Conservation (phyloP, 2,797 vertebrate species). For the Siniperca scherzeri region DNA sequence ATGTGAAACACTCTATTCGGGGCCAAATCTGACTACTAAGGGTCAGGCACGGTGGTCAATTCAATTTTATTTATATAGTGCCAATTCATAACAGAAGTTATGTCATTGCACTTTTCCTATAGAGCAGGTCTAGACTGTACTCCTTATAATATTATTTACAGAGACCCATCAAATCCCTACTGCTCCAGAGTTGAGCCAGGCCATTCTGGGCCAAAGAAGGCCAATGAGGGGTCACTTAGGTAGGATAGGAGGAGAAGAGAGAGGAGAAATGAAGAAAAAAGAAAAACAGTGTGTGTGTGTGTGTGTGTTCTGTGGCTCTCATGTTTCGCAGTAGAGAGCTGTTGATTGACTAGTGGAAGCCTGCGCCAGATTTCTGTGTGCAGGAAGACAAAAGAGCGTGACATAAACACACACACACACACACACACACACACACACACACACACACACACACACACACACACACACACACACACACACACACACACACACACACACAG, state of each 20-base stretch:
- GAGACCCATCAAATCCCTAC: not conserved
- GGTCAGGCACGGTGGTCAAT: slow-evolving; percentile 39
- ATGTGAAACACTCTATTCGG: slow-evolving; percentile 38
- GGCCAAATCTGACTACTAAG: slow-evolving; percentile 24
- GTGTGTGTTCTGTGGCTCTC: slow-evolving; percentile 38
- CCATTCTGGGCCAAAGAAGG: slow-evolving; percentile 36
- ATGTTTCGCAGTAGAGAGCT: slow-evolving; percentile 57
- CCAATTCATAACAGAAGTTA: too few species aligned
- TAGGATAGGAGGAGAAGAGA: not conserved
- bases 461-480: slow-evolving; percentile 45
- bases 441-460: slow-evolving; percentile 38
- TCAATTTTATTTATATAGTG: too few species aligned
- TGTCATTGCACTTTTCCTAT: too few species aligned
- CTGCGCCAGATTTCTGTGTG: slow-evolving; percentile 61
- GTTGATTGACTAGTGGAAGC: slow-evolving; percentile 66
- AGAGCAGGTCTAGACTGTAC: too few species aligned
- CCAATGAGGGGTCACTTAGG: slow-evolving; percentile 21
- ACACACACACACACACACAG: slow-evolving; percentile 37
- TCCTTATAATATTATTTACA: too few species aligned
- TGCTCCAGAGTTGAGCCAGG: not conserved
- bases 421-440: slow-evolving; percentile 41
- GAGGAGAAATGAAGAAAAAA: not conserved
- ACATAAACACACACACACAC: slow-evolving; percentile 46
- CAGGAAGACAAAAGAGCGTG: slow-evolving; percentile 64
- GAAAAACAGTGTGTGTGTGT: slow-evolving; percentile 15